Evolutionary conservation across 2,888 invertebrate species (phyloP).

Genomic region (Pammene aurita): DNA sequence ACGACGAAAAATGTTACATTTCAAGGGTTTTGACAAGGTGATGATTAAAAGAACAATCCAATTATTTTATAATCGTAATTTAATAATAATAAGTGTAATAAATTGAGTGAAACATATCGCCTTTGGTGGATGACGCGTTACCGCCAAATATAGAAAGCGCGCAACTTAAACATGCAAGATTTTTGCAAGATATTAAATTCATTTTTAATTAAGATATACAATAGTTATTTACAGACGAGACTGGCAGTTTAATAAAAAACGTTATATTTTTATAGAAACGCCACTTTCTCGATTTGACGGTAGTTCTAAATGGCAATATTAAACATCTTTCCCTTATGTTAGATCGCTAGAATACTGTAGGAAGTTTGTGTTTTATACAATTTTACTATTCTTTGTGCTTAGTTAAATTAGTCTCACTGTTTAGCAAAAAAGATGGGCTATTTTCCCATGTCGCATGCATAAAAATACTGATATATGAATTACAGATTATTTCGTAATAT

Average conservation of each 20-base stretch:
- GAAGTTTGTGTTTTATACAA: conserved; percentile 29
- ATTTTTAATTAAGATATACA: not conserved
- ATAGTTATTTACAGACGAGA: conserved; percentile 17
- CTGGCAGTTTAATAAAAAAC: conserved; percentile 21
- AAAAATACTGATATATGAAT: conserved; percentile 11
- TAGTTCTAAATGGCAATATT: conserved; percentile 25
- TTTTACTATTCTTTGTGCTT: conserved; percentile 33
- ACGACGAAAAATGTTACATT: not conserved
- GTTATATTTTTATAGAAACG: conserved; percentile 4
- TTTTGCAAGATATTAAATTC: conserved; percentile 1
- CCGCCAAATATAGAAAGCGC: conserved; percentile 50
- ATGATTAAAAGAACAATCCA: conserved; percentile 21
- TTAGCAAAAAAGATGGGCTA: conserved; percentile 8
- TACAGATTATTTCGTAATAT: not conserved
- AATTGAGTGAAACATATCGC: conserved; percentile 71
- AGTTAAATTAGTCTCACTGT: conserved; percentile 36
- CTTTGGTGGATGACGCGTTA: conserved; percentile 61
- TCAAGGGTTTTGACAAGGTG: conserved; percentile 10
- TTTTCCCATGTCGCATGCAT: conserved; percentile 27
- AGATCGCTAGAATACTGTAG: conserved; percentile 29
- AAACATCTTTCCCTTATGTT: conserved; percentile 15
- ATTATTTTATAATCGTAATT: conserved; percentile 40
- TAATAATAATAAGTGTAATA: conserved; percentile 71
- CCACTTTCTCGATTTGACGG: conserved; percentile 35
- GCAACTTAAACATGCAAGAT: conserved; percentile 28